These are phyloP conservation scores for Anthonomus grandis DNA, from an alignment of 1,140 invertebrate species.

Conservation along the genomic window DNA sequence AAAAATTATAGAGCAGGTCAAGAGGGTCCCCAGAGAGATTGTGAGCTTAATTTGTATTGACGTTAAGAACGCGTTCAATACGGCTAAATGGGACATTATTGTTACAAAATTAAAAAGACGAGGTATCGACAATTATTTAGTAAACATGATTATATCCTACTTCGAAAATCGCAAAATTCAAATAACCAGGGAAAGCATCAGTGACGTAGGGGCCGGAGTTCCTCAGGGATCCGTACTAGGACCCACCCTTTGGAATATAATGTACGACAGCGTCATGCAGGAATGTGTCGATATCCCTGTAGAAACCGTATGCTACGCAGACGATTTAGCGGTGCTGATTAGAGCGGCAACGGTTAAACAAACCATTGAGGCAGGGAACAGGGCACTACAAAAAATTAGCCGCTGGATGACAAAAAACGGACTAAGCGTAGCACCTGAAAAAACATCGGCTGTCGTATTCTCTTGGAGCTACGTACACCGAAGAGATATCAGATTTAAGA, in stretches of 20 bases:
- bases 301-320: constrained; percentile 10
- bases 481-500: background rate
- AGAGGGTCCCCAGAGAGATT: no score
- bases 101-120: no score
- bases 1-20: no score
- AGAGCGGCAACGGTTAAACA: background rate
- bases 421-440: constrained; percentile 3
- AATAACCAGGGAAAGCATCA: no score
- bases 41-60: no score
- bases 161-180: no score
- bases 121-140: no score
- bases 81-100: no score
- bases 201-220: constrained; percentile 9
- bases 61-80: no score
- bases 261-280: constrained; percentile 14
- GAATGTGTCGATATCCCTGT: background rate
- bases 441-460: constrained; percentile 8
- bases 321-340: constrained; percentile 19
- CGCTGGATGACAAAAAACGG: background rate
- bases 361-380: background rate
- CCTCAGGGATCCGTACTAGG: constrained; percentile 23
- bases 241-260: constrained; percentile 22
- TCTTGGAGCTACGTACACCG: background rate
- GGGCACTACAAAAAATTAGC: background rate
- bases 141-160: no score